These are phyloP conservation scores for Aphodius granarius DNA, from an alignment of 2,888 invertebrate genomes.

Conservation along the genomic window DNA sequence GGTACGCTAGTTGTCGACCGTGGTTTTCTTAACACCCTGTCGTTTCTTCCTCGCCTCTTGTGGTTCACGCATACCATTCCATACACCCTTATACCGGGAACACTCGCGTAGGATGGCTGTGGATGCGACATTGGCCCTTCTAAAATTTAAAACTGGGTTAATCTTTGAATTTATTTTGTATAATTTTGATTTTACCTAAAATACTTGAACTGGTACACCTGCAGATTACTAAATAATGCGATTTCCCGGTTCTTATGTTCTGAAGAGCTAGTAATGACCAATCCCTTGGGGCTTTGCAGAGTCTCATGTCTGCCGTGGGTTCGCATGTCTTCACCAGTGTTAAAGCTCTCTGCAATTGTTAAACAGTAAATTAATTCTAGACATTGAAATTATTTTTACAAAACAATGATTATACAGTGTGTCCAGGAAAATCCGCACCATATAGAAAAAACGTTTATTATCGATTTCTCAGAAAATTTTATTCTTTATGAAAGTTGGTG, in stretches of 20 bases:
- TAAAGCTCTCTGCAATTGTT: conserved; percentile 65
- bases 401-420: no score
- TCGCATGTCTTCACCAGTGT: conserved; percentile 93
- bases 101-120: conserved; percentile 91
- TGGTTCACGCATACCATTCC: conserved; percentile 87
- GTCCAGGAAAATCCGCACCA: no score
- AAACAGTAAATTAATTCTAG: conserved; percentile 10
- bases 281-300: conserved; percentile 84
- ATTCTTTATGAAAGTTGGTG: no score
- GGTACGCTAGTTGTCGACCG: conserved; percentile 56
- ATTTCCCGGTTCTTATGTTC: conserved; percentile 90
- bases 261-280: conserved; percentile 91
- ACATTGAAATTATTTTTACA: background rate
- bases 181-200: conserved; percentile 63
- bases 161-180: conserved; percentile 3
- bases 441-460: no score
- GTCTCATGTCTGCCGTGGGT: conserved; percentile 87
- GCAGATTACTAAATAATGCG: conserved; percentile 91
- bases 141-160: conserved; percentile 48
- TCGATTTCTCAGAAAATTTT: no score
- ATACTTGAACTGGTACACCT: conserved; percentile 83
- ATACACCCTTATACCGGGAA: conserved; percentile 89
- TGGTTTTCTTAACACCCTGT: conserved; percentile 52
- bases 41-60: conserved; percentile 49
- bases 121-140: conserved; percentile 95